These are phyloP conservation scores for Anthonomus grandis DNA, from an alignment of 1,140 invertebrate genomes.

Conservation along the genomic window DNA sequence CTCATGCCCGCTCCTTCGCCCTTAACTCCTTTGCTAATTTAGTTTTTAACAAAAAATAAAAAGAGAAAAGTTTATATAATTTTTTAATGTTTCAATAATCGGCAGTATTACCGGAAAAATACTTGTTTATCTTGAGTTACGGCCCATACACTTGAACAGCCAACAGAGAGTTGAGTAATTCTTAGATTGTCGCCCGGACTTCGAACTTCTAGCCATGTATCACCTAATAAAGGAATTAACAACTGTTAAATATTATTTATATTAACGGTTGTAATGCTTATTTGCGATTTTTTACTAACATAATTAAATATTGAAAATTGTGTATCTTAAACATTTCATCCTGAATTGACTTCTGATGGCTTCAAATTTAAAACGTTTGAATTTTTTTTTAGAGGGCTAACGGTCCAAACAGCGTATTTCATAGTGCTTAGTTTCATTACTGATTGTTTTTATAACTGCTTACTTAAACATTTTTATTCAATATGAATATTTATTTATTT, in stretches of 20 bases:
- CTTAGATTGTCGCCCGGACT: conserved; percentile 66
- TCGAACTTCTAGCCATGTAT: conserved; percentile 77
- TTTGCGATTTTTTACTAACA: neutral
- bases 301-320: neutral
- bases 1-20: conserved; percentile 65
- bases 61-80: neutral
- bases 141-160: conserved; percentile 83
- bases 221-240: conserved; percentile 46
- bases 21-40: conserved; percentile 69
- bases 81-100: neutral
- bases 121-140: conserved; percentile 77
- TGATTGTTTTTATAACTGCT: too few relatives aligned
- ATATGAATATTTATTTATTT: too few relatives aligned
- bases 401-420: too few relatives aligned
- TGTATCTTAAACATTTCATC: neutral
- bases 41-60: neutral
- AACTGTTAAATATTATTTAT: neutral
- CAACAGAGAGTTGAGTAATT: conserved; percentile 76
- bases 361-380: too few relatives aligned
- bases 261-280: neutral
- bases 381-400: too few relatives aligned
- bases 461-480: too few relatives aligned
- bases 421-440: too few relatives aligned
- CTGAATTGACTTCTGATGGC: too few relatives aligned
- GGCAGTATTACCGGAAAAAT: conserved; percentile 73